These are phyloP conservation scores for Monoplex corrugatus DNA, from an alignment of 2,888 invertebrate species.

Conservation along the genomic window DNA sequence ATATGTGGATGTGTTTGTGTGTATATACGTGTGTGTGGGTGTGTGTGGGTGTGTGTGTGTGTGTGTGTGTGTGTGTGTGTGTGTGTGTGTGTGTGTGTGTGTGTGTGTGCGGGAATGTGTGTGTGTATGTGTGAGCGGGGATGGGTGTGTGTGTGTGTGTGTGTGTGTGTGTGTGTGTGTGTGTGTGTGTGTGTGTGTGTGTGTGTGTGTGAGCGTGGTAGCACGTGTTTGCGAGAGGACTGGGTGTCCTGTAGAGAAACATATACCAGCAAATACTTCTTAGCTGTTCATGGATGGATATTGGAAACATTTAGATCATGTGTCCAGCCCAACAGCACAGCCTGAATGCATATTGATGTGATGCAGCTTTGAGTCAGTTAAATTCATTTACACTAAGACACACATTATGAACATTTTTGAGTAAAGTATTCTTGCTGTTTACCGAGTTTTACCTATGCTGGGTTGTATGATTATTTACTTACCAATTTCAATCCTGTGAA, in stretches of 20 bases:
- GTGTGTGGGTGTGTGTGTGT: neutral
- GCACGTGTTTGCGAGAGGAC: neutral
- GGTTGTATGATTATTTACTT: too few species aligned
- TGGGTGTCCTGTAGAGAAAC: neutral
- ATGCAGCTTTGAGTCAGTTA: too few species aligned
- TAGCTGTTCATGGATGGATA: too few species aligned
- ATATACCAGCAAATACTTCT: too few species aligned
- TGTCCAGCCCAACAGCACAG: neutral
- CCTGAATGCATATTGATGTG: neutral
- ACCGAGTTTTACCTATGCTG: too few species aligned
- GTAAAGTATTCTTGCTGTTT: too few species aligned
- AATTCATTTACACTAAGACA: too few species aligned
- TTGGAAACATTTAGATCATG: neutral
- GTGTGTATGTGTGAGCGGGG: neutral
- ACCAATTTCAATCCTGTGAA: too few species aligned
- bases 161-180: constrained; percentile 1
- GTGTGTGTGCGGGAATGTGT: too few species aligned
- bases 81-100: too few species aligned
- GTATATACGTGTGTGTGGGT: neutral
- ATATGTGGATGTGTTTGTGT: neutral
- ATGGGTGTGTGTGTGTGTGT: constrained; percentile 1
- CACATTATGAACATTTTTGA: too few species aligned
- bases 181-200: neutral
- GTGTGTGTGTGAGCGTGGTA: neutral
- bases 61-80: too few species aligned